phyloP scores from a whole-genome alignment of 2,797 vertebrate genomes.

The Mus caroli region DNA sequence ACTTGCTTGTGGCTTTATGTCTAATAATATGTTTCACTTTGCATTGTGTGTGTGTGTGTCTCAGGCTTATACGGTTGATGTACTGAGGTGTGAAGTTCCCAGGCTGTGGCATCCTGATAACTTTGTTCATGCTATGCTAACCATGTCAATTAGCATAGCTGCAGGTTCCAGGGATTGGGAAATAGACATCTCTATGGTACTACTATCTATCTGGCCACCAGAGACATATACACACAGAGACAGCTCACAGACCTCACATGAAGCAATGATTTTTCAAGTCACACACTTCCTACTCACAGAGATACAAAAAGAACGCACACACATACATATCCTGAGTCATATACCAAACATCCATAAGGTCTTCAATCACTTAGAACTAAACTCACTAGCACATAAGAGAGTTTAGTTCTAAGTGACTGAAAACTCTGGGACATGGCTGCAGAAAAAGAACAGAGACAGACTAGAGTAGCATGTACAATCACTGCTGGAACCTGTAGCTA shows the following conservation, averaged over 20 bases:
- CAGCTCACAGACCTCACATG: neutral
- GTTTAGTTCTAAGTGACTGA: conserved; percentile 59
- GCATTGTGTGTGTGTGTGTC: neutral
- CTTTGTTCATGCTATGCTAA: neutral
- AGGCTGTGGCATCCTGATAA: neutral
- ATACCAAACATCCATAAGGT: neutral
- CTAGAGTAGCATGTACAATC: neutral
- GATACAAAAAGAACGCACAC: neutral
- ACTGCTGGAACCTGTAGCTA: neutral
- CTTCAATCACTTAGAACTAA: neutral
- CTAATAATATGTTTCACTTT: conserved; percentile 55
- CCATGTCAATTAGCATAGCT: neutral
- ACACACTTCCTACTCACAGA: neutral
- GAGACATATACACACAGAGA: neutral
- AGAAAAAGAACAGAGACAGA: neutral
- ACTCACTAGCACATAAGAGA: neutral
- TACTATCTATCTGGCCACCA: neutral
- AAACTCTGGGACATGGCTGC: neutral
- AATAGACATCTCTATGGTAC: neutral
- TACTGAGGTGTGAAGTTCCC: neutral
- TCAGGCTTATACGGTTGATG: neutral
- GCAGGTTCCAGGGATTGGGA: neutral
- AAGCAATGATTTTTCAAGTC: neutral
- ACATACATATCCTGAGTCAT: neutral
- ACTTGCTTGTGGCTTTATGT: conserved; percentile 26